These are phyloP conservation scores for Chrysemys picta DNA, from an alignment of 2,113 vertebrate species.

Conservation along the genomic window DNA sequence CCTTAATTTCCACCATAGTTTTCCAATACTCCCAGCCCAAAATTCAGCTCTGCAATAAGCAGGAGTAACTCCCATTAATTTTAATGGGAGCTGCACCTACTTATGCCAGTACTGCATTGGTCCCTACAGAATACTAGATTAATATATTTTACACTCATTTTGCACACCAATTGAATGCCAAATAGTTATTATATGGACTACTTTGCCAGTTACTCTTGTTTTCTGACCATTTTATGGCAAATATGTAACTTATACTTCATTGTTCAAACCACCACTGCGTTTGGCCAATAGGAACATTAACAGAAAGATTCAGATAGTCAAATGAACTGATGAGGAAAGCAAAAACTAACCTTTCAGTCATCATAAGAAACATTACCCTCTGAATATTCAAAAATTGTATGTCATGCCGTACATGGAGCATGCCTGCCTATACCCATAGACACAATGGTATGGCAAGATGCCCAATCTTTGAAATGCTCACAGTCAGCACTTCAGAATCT, in stretches of 20 bases:
- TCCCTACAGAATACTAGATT: not conserved
- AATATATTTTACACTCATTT: not conserved
- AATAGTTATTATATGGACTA: not conserved
- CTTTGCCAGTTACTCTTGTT: not conserved
- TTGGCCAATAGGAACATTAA: not conserved
- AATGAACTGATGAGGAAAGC: not conserved
- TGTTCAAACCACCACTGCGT: not conserved
- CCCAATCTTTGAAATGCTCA: slow-evolving; percentile 18
- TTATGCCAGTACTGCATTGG: not conserved
- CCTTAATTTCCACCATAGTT: not conserved
- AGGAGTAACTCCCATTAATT: slow-evolving; percentile 2
- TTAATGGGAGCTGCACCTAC: not conserved
- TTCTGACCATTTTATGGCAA: not conserved
- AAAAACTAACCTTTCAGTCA: not conserved
- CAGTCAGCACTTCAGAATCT: slow-evolving; percentile 63
- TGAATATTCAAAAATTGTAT: not conserved
- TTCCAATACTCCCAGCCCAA: not conserved
- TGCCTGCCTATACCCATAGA: not conserved
- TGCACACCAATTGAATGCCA: not conserved
- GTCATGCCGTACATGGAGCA: not conserved
- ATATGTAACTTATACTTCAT: not conserved
- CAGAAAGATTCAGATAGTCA: not conserved
- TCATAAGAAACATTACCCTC: not conserved
- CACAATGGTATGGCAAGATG: slow-evolving; percentile 47
- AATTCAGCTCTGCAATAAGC: not conserved